These are phyloP conservation scores for Euthynnus affinis DNA, from an alignment of 2,797 vertebrate genomes.

Conservation along the genomic window DNA sequence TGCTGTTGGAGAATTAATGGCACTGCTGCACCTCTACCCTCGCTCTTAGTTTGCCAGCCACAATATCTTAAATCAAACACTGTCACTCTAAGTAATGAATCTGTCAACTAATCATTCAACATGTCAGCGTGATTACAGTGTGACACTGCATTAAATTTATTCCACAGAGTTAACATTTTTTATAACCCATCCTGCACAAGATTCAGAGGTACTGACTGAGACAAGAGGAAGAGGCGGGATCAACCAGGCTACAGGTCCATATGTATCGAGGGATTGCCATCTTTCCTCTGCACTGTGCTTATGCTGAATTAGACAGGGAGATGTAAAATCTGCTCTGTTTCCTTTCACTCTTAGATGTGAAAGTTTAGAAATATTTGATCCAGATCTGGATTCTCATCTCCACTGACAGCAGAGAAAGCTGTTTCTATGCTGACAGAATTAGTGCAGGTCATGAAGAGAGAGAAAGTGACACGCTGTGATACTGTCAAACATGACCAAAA, in stretches of 20 bases:
- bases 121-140: slow-evolving; percentile 56
- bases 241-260: slow-evolving; percentile 4
- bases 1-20: slow-evolving; percentile 62
- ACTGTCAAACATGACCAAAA: slow-evolving; percentile 46
- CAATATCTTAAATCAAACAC: slow-evolving; percentile 77
- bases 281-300: not conserved
- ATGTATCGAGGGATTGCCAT: not conserved
- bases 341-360: slow-evolving; percentile 10
- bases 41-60: slow-evolving; percentile 58
- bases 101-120: slow-evolving; percentile 77
- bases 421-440: slow-evolving; percentile 35
- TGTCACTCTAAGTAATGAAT: slow-evolving; percentile 79
- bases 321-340: slow-evolving; percentile 5
- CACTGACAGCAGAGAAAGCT: slow-evolving; percentile 26
- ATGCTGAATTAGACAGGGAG: not conserved
- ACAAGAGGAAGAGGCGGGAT: slow-evolving; percentile 33
- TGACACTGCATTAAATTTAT: slow-evolving; percentile 52
- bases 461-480: slow-evolving; percentile 46
- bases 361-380: slow-evolving; percentile 41
- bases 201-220: slow-evolving; percentile 16
- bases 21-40: slow-evolving; percentile 43
- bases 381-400: slow-evolving; percentile 21
- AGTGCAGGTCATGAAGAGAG: slow-evolving; percentile 44
- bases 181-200: slow-evolving; percentile 12
- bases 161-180: slow-evolving; percentile 34